phyloP scores from a whole-genome alignment of 2,888 invertebrate genomes.

The Drosophila mettleri region DNA sequence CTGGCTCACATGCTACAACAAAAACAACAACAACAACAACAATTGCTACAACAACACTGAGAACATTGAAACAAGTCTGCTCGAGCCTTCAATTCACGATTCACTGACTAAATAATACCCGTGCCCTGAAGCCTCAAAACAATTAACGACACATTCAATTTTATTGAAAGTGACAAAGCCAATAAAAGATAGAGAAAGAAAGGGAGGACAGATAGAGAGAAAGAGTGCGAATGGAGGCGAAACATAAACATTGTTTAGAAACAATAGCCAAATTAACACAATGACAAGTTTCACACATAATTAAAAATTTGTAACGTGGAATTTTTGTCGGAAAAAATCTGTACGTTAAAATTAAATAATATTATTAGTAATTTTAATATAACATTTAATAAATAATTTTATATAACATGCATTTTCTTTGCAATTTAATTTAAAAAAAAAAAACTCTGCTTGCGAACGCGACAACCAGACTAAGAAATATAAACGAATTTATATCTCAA shows the following conservation, averaged over 20 bases:
- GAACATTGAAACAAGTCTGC: slow-evolving; percentile 29
- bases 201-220: background rate
- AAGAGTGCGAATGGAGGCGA: background rate
- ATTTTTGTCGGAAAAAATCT: background rate
- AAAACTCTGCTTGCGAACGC: too few species aligned
- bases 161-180: slow-evolving; percentile 12
- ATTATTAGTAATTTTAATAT: too few species aligned
- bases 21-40: slow-evolving; percentile 29
- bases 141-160: slow-evolving; percentile 53
- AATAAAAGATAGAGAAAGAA: background rate
- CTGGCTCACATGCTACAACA: slow-evolving; percentile 62
- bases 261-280: slow-evolving; percentile 3
- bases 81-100: slow-evolving; percentile 11
- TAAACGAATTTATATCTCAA: too few species aligned
- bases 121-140: slow-evolving; percentile 41
- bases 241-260: background rate
- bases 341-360: too few species aligned
- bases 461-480: too few species aligned
- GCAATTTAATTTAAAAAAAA: too few species aligned
- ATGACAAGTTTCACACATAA: background rate
- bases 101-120: slow-evolving; percentile 50
- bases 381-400: too few species aligned
- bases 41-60: slow-evolving; percentile 12
- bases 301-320: background rate
- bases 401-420: too few species aligned